These are phyloP conservation scores for Entelurus aequoreus DNA, from an alignment of 2,113 vertebrate genomes.

Conservation along the genomic window DNA sequence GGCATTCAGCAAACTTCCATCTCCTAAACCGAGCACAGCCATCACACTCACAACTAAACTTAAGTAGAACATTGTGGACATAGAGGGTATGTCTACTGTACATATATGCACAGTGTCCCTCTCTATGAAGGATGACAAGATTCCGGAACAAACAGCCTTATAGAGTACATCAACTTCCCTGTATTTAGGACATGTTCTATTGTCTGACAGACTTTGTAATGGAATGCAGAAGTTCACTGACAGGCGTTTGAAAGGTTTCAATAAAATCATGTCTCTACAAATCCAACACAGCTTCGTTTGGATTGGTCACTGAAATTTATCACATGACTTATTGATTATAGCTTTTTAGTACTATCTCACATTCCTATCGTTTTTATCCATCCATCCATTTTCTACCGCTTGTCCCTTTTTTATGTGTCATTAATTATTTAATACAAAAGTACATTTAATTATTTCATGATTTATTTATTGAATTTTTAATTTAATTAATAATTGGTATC, in stretches of 20 bases:
- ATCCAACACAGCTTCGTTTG: too few relatives aligned
- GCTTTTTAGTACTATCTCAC: too few relatives aligned
- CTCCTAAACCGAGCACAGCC: background rate
- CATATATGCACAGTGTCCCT: too few relatives aligned
- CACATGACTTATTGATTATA: too few relatives aligned
- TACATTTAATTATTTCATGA: too few relatives aligned
- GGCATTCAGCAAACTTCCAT: background rate
- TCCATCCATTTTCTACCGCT: too few relatives aligned
- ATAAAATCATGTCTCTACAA: background rate
- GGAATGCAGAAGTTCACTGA: slow-evolving; percentile 1
- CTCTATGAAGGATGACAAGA: background rate
- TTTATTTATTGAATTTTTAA: too few relatives aligned
- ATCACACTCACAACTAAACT: slow-evolving; percentile 7
- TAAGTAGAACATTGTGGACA: slow-evolving; percentile 24
- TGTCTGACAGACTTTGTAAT: background rate
- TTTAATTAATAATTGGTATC: too few relatives aligned
- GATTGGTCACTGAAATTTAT: too few relatives aligned
- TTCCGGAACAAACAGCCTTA: background rate
- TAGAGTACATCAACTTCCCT: background rate
- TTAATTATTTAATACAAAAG: too few relatives aligned
- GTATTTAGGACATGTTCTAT: slow-evolving; percentile 23
- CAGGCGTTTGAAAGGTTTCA: background rate
- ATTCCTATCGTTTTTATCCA: too few relatives aligned
- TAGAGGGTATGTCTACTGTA: background rate
- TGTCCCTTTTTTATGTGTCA: too few relatives aligned